Evolutionary conservation across 1,140 invertebrate genomes (phyloP).

Genomic region (Bombus impatiens): DNA sequence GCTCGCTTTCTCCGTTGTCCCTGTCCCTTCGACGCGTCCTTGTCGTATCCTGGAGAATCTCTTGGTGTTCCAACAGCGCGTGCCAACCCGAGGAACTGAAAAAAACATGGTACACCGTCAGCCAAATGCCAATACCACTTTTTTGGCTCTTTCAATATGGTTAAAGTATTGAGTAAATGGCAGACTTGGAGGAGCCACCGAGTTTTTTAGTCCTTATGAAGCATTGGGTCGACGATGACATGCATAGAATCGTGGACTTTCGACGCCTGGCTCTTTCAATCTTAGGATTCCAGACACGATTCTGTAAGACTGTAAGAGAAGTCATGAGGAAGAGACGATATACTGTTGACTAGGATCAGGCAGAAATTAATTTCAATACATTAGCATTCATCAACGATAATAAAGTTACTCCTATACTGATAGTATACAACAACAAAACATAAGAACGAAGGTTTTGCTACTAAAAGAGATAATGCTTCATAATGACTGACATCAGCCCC

Average conservation of each 20-base stretch:
- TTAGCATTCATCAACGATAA: no score
- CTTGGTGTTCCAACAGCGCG: conserved; percentile 11
- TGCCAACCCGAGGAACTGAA: not conserved
- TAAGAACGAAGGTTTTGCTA: not conserved
- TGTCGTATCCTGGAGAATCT: conserved; percentile 10
- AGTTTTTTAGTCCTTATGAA: not conserved
- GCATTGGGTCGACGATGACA: not conserved
- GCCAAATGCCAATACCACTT: not conserved
- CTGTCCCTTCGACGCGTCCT: conserved; percentile 16
- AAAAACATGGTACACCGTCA: conserved; percentile 20
- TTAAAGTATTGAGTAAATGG: no score
- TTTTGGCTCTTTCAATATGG: not conserved
- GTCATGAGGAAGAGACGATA: not conserved
- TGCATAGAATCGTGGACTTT: not conserved
- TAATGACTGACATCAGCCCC: no score
- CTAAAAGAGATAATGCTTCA: not conserved
- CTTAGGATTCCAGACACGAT: not conserved
- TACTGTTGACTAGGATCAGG: not conserved
- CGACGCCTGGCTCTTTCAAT: not conserved
- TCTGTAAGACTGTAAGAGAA: not conserved
- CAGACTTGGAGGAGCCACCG: no score
- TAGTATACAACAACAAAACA: not conserved
- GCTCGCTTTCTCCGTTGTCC: conserved; percentile 32
- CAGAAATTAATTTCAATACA: not conserved
- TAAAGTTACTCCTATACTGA: not conserved